Evolutionary conservation across 1,140 invertebrate species (phyloP), one percentile per base, ranked within the genome.

Genomic region (Sycophaga agraensis): DNA sequence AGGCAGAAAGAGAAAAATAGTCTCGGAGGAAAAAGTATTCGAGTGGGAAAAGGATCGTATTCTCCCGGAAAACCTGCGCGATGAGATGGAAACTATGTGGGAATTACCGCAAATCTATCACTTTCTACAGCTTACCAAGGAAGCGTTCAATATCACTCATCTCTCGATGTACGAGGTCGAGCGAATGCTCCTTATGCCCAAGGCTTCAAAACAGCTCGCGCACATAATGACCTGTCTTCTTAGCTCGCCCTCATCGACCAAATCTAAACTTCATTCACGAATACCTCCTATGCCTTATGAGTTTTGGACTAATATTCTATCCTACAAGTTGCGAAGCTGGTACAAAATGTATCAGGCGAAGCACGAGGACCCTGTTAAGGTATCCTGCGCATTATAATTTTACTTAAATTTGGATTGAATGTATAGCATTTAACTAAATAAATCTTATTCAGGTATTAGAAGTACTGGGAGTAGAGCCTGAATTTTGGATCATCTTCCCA

Each of bases 141-240:
- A 82, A 56, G 77, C 75, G 17, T 60, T 81, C 0, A 74, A 78
- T 43, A 66, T 80, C 59, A 64, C 80, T 81, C 50, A 81, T 75
- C 77, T 87, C 19, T 79, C 84, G 0, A 82, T 86, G 72, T 87
- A 83, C 60, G 86, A 88, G 68, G 73, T 87, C 34, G 86, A 88
- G 71, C 78, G 85, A 28, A 84, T 85, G 76, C 72, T 88, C 11
- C 66, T 84, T n/a, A 82, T 87, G 70, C 82, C 85, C 16, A 75
- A 79, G 64, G 83, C 84, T 43, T 86, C 84, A 0, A 80, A 80
- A 57, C 81, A 82, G 35, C 71, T 88, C 53, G 79, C 82, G 17
- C 72, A 74, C 40, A 78, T 87, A 2, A 87, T 88, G 85, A 86
- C 86, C 0, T 81, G 80, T 34, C 75, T 87, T 21, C 68, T 87